Evolutionary conservation across 2,113 vertebrate species (phyloP).

Genomic region (Puntigrus tetrazona): DNA sequence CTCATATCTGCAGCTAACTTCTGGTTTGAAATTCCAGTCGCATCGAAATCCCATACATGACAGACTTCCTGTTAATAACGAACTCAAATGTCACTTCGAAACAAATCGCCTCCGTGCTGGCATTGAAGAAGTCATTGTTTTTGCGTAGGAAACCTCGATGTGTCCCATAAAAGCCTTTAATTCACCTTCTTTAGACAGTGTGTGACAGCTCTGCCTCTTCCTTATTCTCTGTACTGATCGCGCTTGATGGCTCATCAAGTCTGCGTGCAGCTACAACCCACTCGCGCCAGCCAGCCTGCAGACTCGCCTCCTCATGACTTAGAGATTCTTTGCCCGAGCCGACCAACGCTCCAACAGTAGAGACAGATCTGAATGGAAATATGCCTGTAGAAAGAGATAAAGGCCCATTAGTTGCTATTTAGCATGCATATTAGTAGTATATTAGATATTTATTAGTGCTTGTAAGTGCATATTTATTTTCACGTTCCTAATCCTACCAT

Average conservation of each 20-base stretch:
- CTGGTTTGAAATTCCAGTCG: background rate
- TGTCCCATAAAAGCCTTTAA: background rate
- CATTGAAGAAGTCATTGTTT: no score
- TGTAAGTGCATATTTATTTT: no score
- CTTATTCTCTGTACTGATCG: conserved; percentile 74
- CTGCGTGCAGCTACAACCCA: conserved; percentile 84
- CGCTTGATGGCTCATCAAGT: conserved; percentile 80
- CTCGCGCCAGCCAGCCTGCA: conserved; percentile 83
- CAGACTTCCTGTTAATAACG: background rate
- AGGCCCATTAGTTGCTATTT: no score
- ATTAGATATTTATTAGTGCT: no score
- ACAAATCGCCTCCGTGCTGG: background rate
- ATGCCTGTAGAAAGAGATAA: conserved; percentile 72
- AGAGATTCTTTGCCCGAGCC: conserved; percentile 93
- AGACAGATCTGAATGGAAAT: conserved; percentile 83
- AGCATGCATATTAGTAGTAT: no score
- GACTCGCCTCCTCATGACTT: conserved; percentile 94
- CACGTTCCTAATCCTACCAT: no score
- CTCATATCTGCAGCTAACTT: background rate
- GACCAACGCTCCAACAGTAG: conserved; percentile 88
- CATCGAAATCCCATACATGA: background rate
- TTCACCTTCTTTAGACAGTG: conserved; percentile 6
- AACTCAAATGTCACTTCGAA: background rate
- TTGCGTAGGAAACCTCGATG: background rate
- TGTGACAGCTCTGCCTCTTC: conserved; percentile 76